Evolutionary conservation across 2,888 invertebrate genomes (phyloP), one percentile per base, ranked within the genome.

Genomic region (Bombylius major): DNA sequence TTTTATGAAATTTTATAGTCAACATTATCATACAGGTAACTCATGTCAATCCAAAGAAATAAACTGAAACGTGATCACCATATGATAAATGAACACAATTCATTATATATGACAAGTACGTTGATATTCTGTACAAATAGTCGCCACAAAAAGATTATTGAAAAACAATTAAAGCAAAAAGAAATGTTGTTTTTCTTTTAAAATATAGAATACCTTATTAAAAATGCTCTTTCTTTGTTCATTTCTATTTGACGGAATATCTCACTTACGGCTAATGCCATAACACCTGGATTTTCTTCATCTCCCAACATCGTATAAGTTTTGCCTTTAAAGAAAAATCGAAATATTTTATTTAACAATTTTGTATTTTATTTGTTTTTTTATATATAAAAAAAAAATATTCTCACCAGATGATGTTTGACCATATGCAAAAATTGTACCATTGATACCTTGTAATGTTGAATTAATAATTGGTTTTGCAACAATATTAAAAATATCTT

Each of bases 391-490:
- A 23, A 23, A 23, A 6, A 13, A 13, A 12, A 14, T 5, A 3
- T 14, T 9, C 13, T 4, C 7, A 54, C 92, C 94, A 0, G 91
- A 91, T 1, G 90, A 87, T 5, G 92, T 93, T 71, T 93, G 93
- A 8, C 93, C 93, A 69, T 94, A 94, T 0, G 92, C 91, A 75
- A 94, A 90, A 61, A 94, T 84, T 0, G 93, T 93, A 3, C 89
- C 91, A 70, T 90, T 89, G 64, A 88, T 83, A 4, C 90, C 90
- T 60, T 81, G 78, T 13, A 86, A 76, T 1, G 84, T 82, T 0
- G 85, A 80, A 59, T 83, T 78, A 4, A 89, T 82, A 59, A 89
- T 84, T 0, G 86, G 85, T 63, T 81, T 79, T 0, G 84, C 86
- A 61, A 87, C 76, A 56, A 77, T 78, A 60, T 83, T 70, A 67